phyloP scores from a whole-genome alignment of 2,113 vertebrate genomes.

The Dromas ardeola region DNA sequence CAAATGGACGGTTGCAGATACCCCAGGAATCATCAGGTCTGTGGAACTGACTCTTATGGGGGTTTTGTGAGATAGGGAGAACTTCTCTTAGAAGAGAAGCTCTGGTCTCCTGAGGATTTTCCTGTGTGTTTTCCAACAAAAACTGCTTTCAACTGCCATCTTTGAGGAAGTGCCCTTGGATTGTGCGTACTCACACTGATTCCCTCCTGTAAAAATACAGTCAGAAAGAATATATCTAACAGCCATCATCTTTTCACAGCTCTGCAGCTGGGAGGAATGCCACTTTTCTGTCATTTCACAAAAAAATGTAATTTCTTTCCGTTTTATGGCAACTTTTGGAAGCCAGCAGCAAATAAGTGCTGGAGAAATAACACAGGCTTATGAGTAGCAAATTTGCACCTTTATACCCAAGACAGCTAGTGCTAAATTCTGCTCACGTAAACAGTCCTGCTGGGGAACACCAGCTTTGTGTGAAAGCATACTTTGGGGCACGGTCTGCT shows the following conservation, averaged over 20 bases:
- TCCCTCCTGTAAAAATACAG: background rate
- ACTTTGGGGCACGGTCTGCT: background rate
- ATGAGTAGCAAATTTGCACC: background rate
- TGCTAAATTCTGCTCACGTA: background rate
- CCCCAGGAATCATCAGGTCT: background rate
- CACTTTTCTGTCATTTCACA: background rate
- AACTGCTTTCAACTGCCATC: background rate
- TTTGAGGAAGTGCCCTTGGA: background rate
- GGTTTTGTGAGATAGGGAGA: background rate
- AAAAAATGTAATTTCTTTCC: background rate
- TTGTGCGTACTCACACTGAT: background rate
- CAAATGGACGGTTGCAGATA: background rate
- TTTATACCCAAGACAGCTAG: background rate
- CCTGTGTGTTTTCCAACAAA: background rate
- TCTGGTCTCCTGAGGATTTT: background rate
- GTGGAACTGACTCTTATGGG: background rate
- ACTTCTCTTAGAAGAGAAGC: background rate
- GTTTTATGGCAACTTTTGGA: background rate
- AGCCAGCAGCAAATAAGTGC: background rate
- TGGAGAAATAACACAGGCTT: background rate
- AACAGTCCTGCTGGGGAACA: background rate
- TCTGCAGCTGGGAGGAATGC: background rate
- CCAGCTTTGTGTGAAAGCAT: background rate
- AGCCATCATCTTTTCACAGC: background rate
- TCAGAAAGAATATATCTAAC: background rate